These are phyloP conservation scores for Cyphomyrus plagiostoma DNA, from an alignment of 2,113 vertebrate species.

Conservation along the genomic window DNA sequence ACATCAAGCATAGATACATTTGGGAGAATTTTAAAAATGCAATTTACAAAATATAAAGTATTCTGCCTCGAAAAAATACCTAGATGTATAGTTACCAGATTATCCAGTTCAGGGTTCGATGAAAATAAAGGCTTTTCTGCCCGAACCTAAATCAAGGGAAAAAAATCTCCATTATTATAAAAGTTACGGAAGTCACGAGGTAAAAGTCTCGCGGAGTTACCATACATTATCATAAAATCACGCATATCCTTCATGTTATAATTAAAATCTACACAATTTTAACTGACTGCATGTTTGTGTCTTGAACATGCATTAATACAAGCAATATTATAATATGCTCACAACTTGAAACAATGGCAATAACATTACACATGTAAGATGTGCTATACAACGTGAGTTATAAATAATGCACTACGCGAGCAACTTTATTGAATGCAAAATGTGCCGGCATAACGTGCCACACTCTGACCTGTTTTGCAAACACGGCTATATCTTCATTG, in stretches of 20 bases:
- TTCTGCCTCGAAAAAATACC: constrained; percentile 25
- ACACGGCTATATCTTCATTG: constrained; percentile 99
- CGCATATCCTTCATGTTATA: background rate
- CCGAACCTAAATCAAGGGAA: constrained; percentile 80
- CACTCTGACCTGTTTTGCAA: constrained; percentile 96
- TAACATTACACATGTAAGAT: background rate
- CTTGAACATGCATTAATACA: constrained; percentile 21
- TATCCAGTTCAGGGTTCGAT: constrained; percentile 98
- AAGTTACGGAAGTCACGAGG: constrained; percentile 4
- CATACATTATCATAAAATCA: background rate
- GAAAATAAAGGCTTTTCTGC: constrained; percentile 99
- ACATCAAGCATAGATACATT: background rate
- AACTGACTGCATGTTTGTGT: background rate
- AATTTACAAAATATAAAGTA: constrained; percentile 41
- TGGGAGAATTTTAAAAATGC: constrained; percentile 29
- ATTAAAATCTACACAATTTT: background rate
- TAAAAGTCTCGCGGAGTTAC: background rate
- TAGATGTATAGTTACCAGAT: constrained; percentile 82
- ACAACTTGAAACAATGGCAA: background rate
- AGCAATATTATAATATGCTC: background rate
- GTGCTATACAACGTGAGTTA: background rate
- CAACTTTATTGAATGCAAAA: background rate
- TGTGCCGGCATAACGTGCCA: constrained; percentile 28
- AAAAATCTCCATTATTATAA: constrained; percentile 15
- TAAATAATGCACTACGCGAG: background rate